These are phyloP conservation scores for Caenorhabditis sp. DNA, from an alignment of 2,888 invertebrate genomes.

Conservation along the genomic window DNA sequence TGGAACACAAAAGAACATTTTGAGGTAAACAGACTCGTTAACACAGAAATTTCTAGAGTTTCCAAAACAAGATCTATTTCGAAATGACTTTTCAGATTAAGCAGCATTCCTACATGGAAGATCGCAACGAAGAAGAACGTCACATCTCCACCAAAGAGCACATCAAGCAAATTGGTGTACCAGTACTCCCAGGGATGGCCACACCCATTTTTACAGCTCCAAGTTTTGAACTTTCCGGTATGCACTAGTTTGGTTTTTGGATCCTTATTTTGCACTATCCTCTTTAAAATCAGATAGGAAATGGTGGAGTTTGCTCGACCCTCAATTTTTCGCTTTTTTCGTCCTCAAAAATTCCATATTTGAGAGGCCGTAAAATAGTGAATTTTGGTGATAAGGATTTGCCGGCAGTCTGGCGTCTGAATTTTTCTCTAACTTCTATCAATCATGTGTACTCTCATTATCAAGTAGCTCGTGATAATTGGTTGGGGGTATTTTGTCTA, in stretches of 20 bases:
- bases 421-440: slow-evolving; percentile 45
- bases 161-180: slow-evolving; percentile 72
- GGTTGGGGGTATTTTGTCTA: slow-evolving; percentile 32
- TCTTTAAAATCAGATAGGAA: not conserved
- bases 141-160: slow-evolving; percentile 60
- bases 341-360: slow-evolving; percentile 19
- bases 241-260: slow-evolving; percentile 15
- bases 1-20: not conserved
- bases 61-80: not conserved
- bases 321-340: slow-evolving; percentile 15
- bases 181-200: slow-evolving; percentile 70
- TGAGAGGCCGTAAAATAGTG: slow-evolving; percentile 55
- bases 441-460: not conserved
- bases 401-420: slow-evolving; percentile 55
- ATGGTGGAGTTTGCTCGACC: slow-evolving; percentile 25
- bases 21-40: not conserved
- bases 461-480: slow-evolving; percentile 21
- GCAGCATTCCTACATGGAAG: slow-evolving; percentile 70
- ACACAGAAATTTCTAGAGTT: not conserved
- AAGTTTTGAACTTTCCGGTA: slow-evolving; percentile 37
- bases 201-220: slow-evolving; percentile 8
- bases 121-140: slow-evolving; percentile 60
- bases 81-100: slow-evolving; percentile 60
- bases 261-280: slow-evolving; percentile 8
- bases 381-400: slow-evolving; percentile 43